Conservation (phyloP, 2,797 vertebrate species). For the Aselliscus stoliczkanus region DNA sequence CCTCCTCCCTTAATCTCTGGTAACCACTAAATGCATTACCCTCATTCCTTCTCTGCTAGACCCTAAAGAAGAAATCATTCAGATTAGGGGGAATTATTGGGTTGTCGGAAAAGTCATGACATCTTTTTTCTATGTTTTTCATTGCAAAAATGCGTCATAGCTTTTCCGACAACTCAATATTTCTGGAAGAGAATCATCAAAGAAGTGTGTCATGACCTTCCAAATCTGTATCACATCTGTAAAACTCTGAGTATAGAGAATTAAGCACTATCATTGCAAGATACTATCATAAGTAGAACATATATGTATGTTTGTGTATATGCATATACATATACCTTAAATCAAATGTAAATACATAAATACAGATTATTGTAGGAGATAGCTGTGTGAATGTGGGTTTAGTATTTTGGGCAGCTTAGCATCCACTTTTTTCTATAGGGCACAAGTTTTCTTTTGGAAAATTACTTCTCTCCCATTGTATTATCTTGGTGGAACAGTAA, state of each 20-base stretch:
- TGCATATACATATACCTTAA: neutral
- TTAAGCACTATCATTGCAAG: neutral
- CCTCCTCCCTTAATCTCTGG: too few relatives aligned
- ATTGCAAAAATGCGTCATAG: too few relatives aligned
- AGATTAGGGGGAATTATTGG: neutral
- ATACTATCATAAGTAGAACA: neutral
- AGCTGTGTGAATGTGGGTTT: neutral
- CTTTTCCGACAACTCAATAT: too few relatives aligned
- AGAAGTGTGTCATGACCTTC: neutral
- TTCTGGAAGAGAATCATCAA: constrained; percentile 11
- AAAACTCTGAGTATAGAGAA: neutral
- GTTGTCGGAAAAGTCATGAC: too few relatives aligned
- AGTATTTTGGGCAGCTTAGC: neutral
- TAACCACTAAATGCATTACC: neutral
- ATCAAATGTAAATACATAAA: neutral
- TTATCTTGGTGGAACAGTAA: neutral
- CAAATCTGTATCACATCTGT: neutral
- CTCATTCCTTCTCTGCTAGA: neutral
- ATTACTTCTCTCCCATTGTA: neutral
- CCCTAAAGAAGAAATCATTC: neutral
- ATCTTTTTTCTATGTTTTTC: too few relatives aligned
- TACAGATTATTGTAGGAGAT: neutral
- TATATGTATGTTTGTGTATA: neutral
- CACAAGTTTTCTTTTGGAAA: neutral
- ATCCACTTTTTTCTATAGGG: neutral